These are phyloP conservation scores for Artemisiospiza belli DNA, from an alignment of 2,113 vertebrate species.

Conservation along the genomic window DNA sequence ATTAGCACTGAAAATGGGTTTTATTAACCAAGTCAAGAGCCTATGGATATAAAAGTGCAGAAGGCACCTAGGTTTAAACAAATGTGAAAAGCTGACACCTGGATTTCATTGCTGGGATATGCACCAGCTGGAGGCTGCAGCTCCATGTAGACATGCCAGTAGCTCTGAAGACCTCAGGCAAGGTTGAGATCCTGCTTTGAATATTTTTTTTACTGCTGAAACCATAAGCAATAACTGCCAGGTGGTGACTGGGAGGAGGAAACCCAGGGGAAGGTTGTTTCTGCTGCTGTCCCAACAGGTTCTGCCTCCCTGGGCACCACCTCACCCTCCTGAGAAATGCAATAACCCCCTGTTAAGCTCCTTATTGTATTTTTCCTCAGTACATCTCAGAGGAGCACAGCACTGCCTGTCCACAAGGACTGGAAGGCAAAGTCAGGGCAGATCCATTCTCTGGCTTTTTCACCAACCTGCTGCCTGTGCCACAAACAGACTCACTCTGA, in stretches of 20 bases:
- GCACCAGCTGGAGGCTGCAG: neutral
- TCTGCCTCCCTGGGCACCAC: neutral
- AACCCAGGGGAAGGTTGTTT: neutral
- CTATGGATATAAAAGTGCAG: neutral
- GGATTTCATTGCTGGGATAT: neutral
- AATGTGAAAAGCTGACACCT: neutral
- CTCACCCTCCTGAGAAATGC: neutral
- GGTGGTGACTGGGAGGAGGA: neutral
- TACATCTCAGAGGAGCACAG: neutral
- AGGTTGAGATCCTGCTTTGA: neutral
- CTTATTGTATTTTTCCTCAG: neutral
- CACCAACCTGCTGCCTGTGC: neutral
- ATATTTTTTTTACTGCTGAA: neutral
- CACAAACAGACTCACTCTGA: neutral
- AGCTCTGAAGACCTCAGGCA: neutral
- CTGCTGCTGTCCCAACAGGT: accelerated
- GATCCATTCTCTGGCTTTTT: neutral
- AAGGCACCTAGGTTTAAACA: neutral
- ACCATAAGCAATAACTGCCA: neutral
- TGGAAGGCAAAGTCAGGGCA: neutral
- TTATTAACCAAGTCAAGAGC: neutral
- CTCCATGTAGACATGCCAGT: neutral
- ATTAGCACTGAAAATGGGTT: neutral
- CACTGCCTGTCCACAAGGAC: neutral
- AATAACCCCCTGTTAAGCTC: neutral